phyloP scores from a whole-genome alignment of 2,888 invertebrate species.

The Hemistola chrysoprasaria region DNA sequence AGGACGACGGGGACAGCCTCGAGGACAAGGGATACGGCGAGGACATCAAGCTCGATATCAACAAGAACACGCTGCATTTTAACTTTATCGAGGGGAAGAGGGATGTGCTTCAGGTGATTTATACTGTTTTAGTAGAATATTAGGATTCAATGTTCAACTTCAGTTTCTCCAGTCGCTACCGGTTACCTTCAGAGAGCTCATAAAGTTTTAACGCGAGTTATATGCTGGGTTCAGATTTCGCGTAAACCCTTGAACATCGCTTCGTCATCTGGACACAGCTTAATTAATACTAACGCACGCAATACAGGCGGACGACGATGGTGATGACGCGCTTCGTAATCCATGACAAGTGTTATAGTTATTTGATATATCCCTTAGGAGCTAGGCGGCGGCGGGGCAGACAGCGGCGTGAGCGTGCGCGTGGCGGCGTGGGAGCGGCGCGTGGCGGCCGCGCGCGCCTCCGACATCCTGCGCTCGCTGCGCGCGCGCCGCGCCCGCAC shows the following conservation, averaged over 20 bases:
- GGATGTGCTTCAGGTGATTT: slow-evolving; percentile 71
- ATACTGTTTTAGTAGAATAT: slow-evolving; percentile 7
- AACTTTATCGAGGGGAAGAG: slow-evolving; percentile 76
- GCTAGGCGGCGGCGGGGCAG: slow-evolving; percentile 55
- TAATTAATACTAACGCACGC: too few relatives aligned
- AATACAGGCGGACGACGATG: too few relatives aligned
- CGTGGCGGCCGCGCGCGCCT: slow-evolving; percentile 84
- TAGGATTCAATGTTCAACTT: too few relatives aligned
- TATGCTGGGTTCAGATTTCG: too few relatives aligned
- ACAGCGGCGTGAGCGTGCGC: slow-evolving; percentile 82
- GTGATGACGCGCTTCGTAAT: too few relatives aligned
- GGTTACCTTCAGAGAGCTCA: too few relatives aligned
- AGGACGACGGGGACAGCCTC: slow-evolving; percentile 40
- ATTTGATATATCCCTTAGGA: slow-evolving; percentile 50
- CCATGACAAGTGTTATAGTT: too few relatives aligned
- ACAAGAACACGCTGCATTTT: slow-evolving; percentile 70
- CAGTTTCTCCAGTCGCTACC: too few relatives aligned
- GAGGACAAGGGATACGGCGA: slow-evolving; percentile 49
- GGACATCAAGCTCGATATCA: slow-evolving; percentile 56
- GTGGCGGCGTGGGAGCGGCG: slow-evolving; percentile 87
- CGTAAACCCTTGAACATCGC: too few relatives aligned
- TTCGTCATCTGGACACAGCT: too few relatives aligned
- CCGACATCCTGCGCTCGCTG: slow-evolving; percentile 84
- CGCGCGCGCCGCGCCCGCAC: slow-evolving; percentile 78
- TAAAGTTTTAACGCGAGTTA: too few relatives aligned